Evolutionary conservation across 2,888 invertebrate species (phyloP).

Genomic region (Watsonalla cultraria): DNA sequence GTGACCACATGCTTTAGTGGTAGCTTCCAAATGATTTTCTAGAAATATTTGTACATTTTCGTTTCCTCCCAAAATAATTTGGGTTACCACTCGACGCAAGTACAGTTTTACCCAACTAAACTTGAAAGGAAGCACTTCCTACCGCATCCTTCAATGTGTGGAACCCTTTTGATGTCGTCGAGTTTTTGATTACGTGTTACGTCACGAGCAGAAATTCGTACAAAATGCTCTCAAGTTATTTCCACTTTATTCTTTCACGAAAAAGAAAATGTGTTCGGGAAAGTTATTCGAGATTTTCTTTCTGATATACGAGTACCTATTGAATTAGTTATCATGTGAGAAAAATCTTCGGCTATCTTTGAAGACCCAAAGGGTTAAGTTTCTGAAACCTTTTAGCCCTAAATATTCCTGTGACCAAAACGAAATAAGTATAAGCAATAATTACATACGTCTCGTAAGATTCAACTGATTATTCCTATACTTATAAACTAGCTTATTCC

Average conservation of each 20-base stretch:
- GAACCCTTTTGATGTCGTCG: constrained; percentile 20
- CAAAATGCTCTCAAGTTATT: neutral
- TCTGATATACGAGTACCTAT: neutral
- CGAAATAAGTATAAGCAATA: too few relatives aligned
- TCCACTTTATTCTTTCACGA: neutral
- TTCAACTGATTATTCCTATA: too few relatives aligned
- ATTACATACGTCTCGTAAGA: too few relatives aligned
- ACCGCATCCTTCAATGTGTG: neutral
- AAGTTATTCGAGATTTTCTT: neutral
- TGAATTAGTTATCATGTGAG: too few relatives aligned
- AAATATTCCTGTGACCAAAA: too few relatives aligned
- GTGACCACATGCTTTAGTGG: too few relatives aligned
- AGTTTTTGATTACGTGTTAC: constrained; percentile 10
- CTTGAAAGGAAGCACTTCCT: constrained; percentile 12
- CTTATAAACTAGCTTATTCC: too few relatives aligned
- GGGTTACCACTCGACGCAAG: constrained; percentile 16
- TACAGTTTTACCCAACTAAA: constrained; percentile 11
- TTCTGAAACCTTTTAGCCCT: too few relatives aligned
- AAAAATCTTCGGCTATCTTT: too few relatives aligned
- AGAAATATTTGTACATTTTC: neutral
- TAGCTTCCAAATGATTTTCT: constrained; percentile 10
- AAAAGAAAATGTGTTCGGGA: neutral
- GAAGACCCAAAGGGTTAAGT: too few relatives aligned
- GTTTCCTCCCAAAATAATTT: constrained; percentile 16
- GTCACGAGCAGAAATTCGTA: constrained; percentile 9